Base-by-base conservation (phyloP, 2,113 vertebrate genomes). In the Anolis carolinensis region DNA sequence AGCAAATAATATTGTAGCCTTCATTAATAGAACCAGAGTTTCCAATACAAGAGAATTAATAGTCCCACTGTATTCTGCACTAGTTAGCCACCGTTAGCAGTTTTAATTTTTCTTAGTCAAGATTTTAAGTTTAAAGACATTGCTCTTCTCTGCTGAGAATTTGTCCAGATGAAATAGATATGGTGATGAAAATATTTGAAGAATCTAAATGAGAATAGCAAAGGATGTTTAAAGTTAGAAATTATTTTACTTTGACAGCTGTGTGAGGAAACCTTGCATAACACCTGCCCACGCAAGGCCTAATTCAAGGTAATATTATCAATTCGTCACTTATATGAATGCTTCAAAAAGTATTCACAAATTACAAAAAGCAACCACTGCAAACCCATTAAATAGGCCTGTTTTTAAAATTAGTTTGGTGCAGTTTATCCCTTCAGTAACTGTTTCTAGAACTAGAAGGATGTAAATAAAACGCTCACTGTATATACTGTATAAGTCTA, bases 191-290 rank as follows among this genome's bases (percentile, higher is more conserved):
- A 88, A 79, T 87, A 79, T 79, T 76, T 20, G 83, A 93, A 87
- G 84, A 87, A 50, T 2, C 50, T 87, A 1, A 2, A 91, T 72
- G 86, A 87, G 89, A 92, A 90, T 76, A 85, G 74, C 86, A 90
- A 83, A 67, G 83, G 88, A 90, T 93, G 68, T 30, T 82, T 81
- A 48, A 74, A 92, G 93, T 93, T 91, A 91, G 10, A 0, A 90
- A 59, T 91, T 63, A 84, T 81, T 95, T 82, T 93, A 87, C 85
- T 93, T 89, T 90, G 91, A 90, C 87, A 93, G 89, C 88, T 94
- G 89, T 87, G 88, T 92, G 91, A 95, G 89, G 90, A 92, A 94
- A 94, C 89, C 92, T 95, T 94, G 90, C 89, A 92, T 94, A 95
- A 93, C 91, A 92, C 94, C 92, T 92, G 87, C 93, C 92, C 88